Conservation (phyloP, 2,113 vertebrate species). For the Cebidichthys violaceus region DNA sequence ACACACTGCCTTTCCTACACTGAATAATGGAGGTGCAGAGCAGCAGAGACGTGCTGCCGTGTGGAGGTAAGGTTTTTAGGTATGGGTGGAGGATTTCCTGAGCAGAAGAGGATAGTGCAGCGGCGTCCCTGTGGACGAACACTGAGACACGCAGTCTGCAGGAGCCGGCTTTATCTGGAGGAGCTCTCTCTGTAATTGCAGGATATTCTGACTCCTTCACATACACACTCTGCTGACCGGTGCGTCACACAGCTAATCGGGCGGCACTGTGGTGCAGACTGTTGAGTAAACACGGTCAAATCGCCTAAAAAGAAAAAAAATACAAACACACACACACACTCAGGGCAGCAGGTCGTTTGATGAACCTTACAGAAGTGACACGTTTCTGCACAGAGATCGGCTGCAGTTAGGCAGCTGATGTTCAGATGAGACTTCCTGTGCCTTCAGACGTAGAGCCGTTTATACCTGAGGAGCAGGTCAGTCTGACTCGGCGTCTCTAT, state of each 20-base stretch:
- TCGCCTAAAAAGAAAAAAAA: conserved; percentile 37
- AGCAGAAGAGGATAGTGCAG: conserved; percentile 50
- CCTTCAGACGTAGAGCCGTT: conserved; percentile 8
- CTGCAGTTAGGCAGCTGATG: conserved; percentile 1
- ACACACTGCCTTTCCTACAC: neutral
- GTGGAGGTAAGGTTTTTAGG: conserved; percentile 1
- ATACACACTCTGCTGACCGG: conserved; percentile 59
- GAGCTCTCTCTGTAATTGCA: conserved; percentile 72
- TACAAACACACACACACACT: no score
- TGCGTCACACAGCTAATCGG: conserved; percentile 71
- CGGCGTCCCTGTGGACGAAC: conserved; percentile 59
- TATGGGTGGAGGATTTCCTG: conserved; percentile 23
- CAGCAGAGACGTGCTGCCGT: neutral
- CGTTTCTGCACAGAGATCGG: conserved; percentile 22
- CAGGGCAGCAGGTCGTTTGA: conserved; percentile 28
- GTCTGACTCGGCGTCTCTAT: conserved; percentile 37
- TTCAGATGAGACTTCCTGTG: conserved; percentile 18
- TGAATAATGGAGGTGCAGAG: neutral
- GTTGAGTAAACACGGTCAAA: conserved; percentile 69
- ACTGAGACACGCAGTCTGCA: conserved; percentile 71
- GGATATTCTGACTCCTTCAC: conserved; percentile 68
- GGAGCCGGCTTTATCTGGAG: conserved; percentile 68
- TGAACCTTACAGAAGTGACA: conserved; percentile 15
- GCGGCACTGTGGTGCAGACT: conserved; percentile 59
- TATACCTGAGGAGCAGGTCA: conserved; percentile 18